Base-by-base conservation (phyloP, 2,888 invertebrate species). In the Tetrapedia diversipes region DNA sequence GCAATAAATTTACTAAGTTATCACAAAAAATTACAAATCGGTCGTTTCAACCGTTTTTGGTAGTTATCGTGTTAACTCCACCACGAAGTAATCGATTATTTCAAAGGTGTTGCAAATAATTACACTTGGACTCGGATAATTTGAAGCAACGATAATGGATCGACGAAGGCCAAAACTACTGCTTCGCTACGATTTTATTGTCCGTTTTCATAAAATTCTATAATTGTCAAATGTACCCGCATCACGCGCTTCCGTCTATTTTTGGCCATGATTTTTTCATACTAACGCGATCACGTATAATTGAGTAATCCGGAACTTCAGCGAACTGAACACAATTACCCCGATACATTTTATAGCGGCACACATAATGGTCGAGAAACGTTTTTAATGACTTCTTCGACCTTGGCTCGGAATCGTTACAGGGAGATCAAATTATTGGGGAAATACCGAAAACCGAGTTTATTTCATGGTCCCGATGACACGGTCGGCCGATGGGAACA, bases 401-500 rank as follows among this genome's bases (percentile, higher is more conserved):
- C 54, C 14, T 51, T 43, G 41, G 1, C 2, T 22, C 0, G 10
- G 24, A 22, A 57, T 67, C 14, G 22, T n/a, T 8, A n/a, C 22
- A 29, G 37, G 24, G 29, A 29, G 2, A 41, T 14, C 27, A 24
- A 45, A 59, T 45, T 29, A 32, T 53, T 8, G 7, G 34, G 47
- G 56, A 47, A 79, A 65, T 71, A 43, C n/a, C 51, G 14, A 34
- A 49, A 63, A 64, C 10, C 51, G 53, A 29, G n/a, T 34, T 22
- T 24, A 16, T 63, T 72, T 11, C 49, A 66, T 47, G 22, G 16
- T 49, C 49, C 49, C 74, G 80, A 64, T 71, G 63, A 39, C 73
- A 14, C 1, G 27, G 11, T 4, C n/a, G 57, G 4, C 14, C 27
- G 53, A 67, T n/a, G 59, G 73, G 43, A 81, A 81, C 59, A 43